Conservation (phyloP, 2,113 vertebrate species). For the Otis tarda region DNA sequence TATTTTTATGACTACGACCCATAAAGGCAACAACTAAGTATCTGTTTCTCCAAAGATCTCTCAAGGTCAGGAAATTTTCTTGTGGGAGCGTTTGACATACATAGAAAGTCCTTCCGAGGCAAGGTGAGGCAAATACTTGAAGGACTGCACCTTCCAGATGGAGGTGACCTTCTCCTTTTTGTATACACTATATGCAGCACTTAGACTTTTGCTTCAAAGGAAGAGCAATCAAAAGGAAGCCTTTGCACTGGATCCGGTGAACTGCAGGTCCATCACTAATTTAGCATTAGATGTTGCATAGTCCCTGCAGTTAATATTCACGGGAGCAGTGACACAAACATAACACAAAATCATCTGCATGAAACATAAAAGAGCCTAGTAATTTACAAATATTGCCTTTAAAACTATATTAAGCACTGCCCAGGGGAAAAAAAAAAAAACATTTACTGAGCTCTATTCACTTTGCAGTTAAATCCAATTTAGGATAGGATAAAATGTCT, state of each 20-base stretch:
- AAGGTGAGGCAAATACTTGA: background rate
- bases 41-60: background rate
- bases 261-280: background rate
- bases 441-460: background rate
- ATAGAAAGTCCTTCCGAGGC: background rate
- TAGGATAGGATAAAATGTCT: background rate
- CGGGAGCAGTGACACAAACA: background rate
- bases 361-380: background rate
- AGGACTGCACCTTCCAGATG: background rate
- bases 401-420: background rate
- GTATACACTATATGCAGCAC: background rate
- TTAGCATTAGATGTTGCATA: background rate
- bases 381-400: background rate
- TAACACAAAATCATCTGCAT: background rate
- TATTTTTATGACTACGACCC: background rate
- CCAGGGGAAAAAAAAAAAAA: background rate
- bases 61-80: background rate
- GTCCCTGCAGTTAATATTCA: background rate
- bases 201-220: conserved; percentile 30
- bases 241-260: background rate
- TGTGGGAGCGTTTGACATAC: background rate
- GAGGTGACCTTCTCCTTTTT: background rate
- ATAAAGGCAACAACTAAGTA: background rate
- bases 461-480: background rate
- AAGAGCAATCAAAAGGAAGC: conserved; percentile 11